Percentiles rank a stretch among this genome's conserved stretches.
phyloP scores from a whole-genome alignment of 2,113 vertebrate genomes.

The Chaetodon trifascialis region DNA sequence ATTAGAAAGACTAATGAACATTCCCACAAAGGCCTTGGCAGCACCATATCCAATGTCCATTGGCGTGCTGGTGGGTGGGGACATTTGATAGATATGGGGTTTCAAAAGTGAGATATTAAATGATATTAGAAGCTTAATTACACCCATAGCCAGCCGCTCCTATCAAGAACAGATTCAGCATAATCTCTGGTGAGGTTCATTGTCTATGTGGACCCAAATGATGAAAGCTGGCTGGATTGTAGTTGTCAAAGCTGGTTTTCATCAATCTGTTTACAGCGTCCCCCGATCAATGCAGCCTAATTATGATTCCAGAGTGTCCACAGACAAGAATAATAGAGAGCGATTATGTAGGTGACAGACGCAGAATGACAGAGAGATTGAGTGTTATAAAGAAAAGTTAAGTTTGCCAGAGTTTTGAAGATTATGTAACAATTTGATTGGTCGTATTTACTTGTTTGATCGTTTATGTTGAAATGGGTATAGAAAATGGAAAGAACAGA shows the following conservation, averaged over 20 bases:
- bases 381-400: conserved; percentile 2
- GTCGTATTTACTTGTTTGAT: neutral
- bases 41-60: neutral
- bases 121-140: conserved; percentile 67
- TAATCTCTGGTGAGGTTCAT: conserved; percentile 48
- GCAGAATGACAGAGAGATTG: conserved; percentile 4
- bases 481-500: neutral
- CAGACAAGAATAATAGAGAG: conserved; percentile 54
- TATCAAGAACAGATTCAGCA: conserved; percentile 30
- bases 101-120: conserved; percentile 60
- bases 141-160: conserved; percentile 14
- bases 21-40: conserved; percentile 32
- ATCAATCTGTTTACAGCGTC: conserved; percentile 56
- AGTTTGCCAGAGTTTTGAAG: conserved; percentile 1
- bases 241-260: conserved; percentile 66
- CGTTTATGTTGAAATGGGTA: neutral
- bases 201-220: conserved; percentile 32
- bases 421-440: conserved; percentile 3
- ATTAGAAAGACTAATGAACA: conserved; percentile 68
- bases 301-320: conserved; percentile 44
- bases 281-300: conserved; percentile 51
- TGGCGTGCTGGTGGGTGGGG: conserved; percentile 12
- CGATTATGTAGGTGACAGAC: conserved; percentile 37
- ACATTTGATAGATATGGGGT: neutral
- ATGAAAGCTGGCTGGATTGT: conserved; percentile 41